Evolutionary conservation across 2,113 vertebrate genomes (phyloP), one percentile per base, ranked within the genome.

Genomic region (Suricata suricatta): DNA sequence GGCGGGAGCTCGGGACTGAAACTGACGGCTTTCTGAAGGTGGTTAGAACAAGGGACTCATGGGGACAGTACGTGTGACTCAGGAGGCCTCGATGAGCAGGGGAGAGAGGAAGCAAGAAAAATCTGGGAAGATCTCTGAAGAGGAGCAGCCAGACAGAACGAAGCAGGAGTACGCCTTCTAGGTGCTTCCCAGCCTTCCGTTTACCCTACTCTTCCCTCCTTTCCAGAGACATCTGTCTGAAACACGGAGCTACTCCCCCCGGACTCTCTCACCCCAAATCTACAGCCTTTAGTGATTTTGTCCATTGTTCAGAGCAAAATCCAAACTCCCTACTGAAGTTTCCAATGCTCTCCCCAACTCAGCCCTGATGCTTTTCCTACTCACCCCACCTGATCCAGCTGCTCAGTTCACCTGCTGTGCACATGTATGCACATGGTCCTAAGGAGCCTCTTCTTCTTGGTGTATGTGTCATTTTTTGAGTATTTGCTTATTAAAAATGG

Each of bases 11-110:
- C 21, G 13, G 23, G 27, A 17, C 14, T 19, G 8, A 71, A 90
- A 57, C 10, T 0, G 19, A 79, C 10, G 44, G 27, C 14, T 3
- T 12, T 12, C 17, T 10, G 14, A 52, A 7, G 29, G 52, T 15
- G 1, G 13, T 8, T 35, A 44, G 2, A 23, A 50, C 1, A 2
- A 2, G 0, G 38, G 35, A 33, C 12, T 17, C 15, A 64, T 0
- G 17, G 31, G 38, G 10, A n/a, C 0, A 5, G 47, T 2, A 5
- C 25, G 4, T 33, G 38, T 16, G 3, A 19, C 27, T 21, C 50
- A 52, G 44, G n/a, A 35, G 10, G 19, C 33, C 7, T 9, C 25
- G 33, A 1, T 27, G 35, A 52, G 4, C 5, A 23, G 16, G 0
- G 50, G n/a, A 31, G 13, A 21, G 4, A 81, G 41, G 68, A 25